Conservation (phyloP, 2,113 vertebrate species). For the Suncus etruscus region DNA sequence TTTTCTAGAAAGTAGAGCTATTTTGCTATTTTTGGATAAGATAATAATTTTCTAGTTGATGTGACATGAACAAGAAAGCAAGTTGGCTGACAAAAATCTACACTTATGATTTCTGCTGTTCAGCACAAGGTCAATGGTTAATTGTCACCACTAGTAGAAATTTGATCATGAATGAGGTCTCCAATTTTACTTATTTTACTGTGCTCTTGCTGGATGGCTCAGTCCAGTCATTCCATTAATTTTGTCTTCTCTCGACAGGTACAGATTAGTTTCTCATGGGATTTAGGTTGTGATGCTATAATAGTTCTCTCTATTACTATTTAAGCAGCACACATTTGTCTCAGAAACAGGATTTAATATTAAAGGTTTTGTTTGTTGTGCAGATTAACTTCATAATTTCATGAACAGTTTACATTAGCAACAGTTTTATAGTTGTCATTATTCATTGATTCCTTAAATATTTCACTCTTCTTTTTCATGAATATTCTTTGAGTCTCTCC, state of each 20-base stretch:
- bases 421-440: background rate
- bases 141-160: slow-evolving; percentile 64
- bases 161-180: slow-evolving; percentile 58
- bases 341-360: slow-evolving; percentile 41
- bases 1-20: slow-evolving; percentile 39
- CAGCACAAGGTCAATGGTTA: slow-evolving; percentile 65
- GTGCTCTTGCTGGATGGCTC: slow-evolving; percentile 48
- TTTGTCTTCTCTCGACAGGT: slow-evolving; percentile 41
- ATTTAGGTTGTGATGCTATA: slow-evolving; percentile 11
- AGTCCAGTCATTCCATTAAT: slow-evolving; percentile 66
- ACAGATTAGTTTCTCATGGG: background rate
- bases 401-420: background rate
- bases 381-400: slow-evolving; percentile 12
- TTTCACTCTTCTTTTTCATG: background rate
- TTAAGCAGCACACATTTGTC: background rate
- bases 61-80: slow-evolving; percentile 21
- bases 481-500: background rate
- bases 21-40: slow-evolving; percentile 40
- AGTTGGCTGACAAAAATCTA: slow-evolving; percentile 45
- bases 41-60: slow-evolving; percentile 46
- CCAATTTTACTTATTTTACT: slow-evolving; percentile 40
- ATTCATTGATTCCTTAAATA: slow-evolving; percentile 33
- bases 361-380: slow-evolving; percentile 28
- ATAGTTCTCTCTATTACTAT: slow-evolving; percentile 33
- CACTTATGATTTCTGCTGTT: slow-evolving; percentile 54